Evolutionary conservation across 2,113 vertebrate species (phyloP).

Genomic region (Mus pahari): DNA sequence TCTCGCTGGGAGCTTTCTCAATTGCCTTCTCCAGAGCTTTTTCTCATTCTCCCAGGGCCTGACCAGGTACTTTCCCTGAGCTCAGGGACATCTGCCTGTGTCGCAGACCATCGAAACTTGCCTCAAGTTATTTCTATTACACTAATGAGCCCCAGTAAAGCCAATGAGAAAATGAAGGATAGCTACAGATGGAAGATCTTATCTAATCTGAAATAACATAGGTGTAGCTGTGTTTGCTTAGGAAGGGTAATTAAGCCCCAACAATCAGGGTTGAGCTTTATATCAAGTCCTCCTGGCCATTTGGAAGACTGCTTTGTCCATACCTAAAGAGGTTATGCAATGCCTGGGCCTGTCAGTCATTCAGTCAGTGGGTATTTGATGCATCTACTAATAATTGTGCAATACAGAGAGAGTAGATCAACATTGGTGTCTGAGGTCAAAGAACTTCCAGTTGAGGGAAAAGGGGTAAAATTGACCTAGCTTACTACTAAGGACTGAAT

Average conservation of each 20-base stretch:
- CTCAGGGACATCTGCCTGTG: slow-evolving; percentile 35
- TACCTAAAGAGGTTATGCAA: background rate
- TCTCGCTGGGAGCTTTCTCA: slow-evolving; percentile 79
- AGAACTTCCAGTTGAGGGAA: background rate
- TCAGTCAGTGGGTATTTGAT: background rate
- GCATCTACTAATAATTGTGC: background rate
- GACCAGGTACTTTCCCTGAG: slow-evolving; percentile 55
- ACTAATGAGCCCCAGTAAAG: slow-evolving; percentile 57
- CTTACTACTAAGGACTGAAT: background rate
- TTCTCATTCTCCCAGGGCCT: slow-evolving; percentile 48
- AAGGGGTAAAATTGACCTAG: background rate
- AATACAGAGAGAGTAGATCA: background rate
- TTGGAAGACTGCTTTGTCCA: slow-evolving; percentile 31
- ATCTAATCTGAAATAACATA: slow-evolving; percentile 55
- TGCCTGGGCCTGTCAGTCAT: background rate
- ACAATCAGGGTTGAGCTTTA: slow-evolving; percentile 10
- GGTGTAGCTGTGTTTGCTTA: slow-evolving; percentile 54
- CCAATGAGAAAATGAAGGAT: slow-evolving; percentile 67
- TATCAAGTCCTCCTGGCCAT: background rate
- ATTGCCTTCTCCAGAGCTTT: slow-evolving; percentile 75
- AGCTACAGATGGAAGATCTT: slow-evolving; percentile 56
- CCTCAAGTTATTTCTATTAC: slow-evolving; percentile 45
- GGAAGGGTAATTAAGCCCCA: slow-evolving; percentile 60
- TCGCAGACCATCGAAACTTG: slow-evolving; percentile 31
- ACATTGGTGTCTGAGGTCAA: background rate